phyloP scores from a whole-genome alignment of 2,113 vertebrate genomes.

The Axis porcinus region DNA sequence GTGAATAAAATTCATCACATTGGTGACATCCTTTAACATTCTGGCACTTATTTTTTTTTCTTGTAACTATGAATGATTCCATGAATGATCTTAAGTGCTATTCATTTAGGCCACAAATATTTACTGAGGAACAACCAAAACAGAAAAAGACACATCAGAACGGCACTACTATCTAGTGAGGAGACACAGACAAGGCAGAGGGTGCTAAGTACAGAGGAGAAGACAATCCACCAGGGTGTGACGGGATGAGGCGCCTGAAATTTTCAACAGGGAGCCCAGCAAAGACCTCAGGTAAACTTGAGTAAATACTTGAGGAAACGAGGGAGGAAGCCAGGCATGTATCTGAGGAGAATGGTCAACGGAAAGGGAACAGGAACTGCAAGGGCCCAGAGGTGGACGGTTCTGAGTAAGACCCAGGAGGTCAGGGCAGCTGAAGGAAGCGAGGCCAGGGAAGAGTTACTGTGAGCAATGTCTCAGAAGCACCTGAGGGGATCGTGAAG shows the following conservation, averaged over 20 bases:
- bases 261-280: background rate
- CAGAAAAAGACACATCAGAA: background rate
- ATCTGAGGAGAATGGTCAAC: background rate
- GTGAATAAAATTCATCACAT: background rate
- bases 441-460: background rate
- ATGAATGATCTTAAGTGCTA: background rate
- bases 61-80: background rate
- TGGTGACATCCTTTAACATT: background rate
- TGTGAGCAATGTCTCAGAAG: background rate
- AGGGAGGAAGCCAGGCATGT: background rate
- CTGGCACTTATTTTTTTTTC: background rate
- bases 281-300: background rate
- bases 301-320: background rate
- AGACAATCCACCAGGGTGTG: background rate
- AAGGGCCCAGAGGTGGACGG: background rate
- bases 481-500: fast-evolving
- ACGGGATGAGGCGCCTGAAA: background rate
- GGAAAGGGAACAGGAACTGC: background rate
- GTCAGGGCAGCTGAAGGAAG: background rate
- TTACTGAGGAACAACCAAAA: background rate
- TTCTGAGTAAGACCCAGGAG: background rate
- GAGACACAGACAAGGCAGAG: background rate
- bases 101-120: background rate
- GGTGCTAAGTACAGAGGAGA: background rate
- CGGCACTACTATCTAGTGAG: background rate